Percentiles rank a stretch among this genome's conserved stretches.
Evolutionary conservation across 2,113 vertebrate species (phyloP).

Genomic region (Grammomys dolichurus): DNA sequence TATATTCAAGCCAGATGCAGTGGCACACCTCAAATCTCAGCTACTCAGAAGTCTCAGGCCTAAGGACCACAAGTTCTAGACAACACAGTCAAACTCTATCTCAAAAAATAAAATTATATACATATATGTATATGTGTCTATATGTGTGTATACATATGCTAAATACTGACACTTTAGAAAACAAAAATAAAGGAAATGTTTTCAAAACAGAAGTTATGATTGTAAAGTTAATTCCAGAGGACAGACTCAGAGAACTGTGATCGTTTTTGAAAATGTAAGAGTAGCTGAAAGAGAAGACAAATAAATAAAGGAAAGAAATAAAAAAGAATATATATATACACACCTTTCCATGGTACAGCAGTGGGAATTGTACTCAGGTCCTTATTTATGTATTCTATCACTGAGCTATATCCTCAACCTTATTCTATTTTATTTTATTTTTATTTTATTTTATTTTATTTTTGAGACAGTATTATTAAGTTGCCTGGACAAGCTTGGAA

Average conservation of each 20-base stretch:
- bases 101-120: slow-evolving; percentile 8
- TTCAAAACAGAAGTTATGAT: not conserved
- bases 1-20: not conserved
- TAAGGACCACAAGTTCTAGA: not conserved
- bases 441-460: not conserved
- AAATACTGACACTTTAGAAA: not conserved
- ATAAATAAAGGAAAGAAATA: not conserved
- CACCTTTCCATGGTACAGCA: not conserved
- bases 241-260: not conserved
- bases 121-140: not conserved
- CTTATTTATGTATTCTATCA: not conserved
- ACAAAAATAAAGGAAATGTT: not conserved
- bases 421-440: not conserved
- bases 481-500: not conserved
- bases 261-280: not conserved
- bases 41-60: not conserved
- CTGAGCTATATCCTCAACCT: not conserved
- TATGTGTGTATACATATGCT: not conserved
- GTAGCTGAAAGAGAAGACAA: not conserved
- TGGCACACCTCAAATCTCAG: not conserved
- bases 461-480: not conserved
- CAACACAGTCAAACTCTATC: not conserved
- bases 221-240: not conserved
- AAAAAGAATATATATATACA: not conserved
- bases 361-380: not conserved